Conservation (phyloP, 2,113 vertebrate species). For the Protobothrops mucrosquamatus region DNA sequence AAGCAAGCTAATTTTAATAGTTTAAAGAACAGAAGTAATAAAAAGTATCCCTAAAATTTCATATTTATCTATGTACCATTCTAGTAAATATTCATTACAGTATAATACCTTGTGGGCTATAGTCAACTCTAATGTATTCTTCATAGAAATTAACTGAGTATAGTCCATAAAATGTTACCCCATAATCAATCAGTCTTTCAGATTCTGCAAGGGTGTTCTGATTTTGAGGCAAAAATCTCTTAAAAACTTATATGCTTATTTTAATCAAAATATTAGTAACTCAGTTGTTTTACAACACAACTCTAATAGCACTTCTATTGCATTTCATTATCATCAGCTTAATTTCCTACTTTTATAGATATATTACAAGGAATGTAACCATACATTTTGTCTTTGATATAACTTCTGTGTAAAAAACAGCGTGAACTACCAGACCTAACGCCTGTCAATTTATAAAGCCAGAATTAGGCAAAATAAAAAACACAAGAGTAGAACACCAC, state of each 20-base stretch:
- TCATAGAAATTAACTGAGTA: not conserved
- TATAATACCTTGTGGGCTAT: not conserved
- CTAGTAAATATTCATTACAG: not conserved
- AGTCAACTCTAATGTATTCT: not conserved
- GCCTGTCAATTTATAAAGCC: conserved; percentile 43
- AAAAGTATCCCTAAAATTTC: not conserved
- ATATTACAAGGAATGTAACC: conserved; percentile 52
- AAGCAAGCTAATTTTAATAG: conserved; percentile 28
- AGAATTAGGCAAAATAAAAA: conserved; percentile 41
- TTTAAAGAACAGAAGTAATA: not conserved
- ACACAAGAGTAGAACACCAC: not conserved
- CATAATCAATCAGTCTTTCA: not conserved
- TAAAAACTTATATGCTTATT: not conserved
- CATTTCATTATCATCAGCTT: conserved; percentile 62
- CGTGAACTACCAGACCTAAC: conserved; percentile 40
- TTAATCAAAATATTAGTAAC: not conserved
- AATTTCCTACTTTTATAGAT: conserved; percentile 37
- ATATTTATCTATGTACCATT: not conserved
- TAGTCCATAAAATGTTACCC: not conserved
- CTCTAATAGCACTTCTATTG: conserved; percentile 26
- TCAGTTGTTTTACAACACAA: not conserved
- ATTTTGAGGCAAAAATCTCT: not conserved
- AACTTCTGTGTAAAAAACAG: conserved; percentile 49
- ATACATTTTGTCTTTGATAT: conserved; percentile 46
- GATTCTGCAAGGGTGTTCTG: not conserved